Base-by-base conservation (phyloP, 2,113 vertebrate genomes). In the Tautogolabrus adspersus region DNA sequence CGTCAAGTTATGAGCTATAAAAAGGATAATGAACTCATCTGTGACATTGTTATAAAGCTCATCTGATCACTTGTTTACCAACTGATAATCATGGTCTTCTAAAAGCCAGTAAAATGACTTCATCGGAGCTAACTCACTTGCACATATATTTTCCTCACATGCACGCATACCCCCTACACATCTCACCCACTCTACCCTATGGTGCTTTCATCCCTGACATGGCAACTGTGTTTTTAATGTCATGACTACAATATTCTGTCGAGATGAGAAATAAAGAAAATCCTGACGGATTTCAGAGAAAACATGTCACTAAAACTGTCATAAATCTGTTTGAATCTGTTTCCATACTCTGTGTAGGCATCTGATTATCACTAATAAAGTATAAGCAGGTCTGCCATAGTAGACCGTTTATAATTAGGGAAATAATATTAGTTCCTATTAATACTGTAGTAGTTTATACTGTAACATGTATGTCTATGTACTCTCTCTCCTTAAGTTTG, bases 251-350 rank as follows among this genome's bases (percentile, higher is more conserved):
- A 18, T 13, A 66, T 44, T 58, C 19, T 83, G 34, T 64, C 49
- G 51, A 49, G 7, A 19, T 49, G 16, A 49, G 6, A 42, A 19
- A 18, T 49, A 18, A 8, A 18, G 47, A 49, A 5, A 49, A 18
- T 6, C 7, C 15, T 49, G 18, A 49, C 3, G 15, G 18, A 19
- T 47, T 47, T 47, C 16, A 47, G 13, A 12, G 3, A 47, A 47
- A 47, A 6, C 0, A 6, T 7, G 6, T 73, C 65, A 80, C 75
- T 74, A 62, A 60, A 69, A 68, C 12, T 72, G 64, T 74, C 61
- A 79, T 79, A 72, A 83, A 67, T 65, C 40, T 82, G 72, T 88
- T 70, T 82, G 79, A 72, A 79, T 69, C 44, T 81, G 62, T 83
- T 84, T 81, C 23, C 72, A 75, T 76, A 61, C 21, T 77, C 5